phyloP scores from a whole-genome alignment of 2,797 vertebrate genomes.

The Leucoraja ocellata region DNA sequence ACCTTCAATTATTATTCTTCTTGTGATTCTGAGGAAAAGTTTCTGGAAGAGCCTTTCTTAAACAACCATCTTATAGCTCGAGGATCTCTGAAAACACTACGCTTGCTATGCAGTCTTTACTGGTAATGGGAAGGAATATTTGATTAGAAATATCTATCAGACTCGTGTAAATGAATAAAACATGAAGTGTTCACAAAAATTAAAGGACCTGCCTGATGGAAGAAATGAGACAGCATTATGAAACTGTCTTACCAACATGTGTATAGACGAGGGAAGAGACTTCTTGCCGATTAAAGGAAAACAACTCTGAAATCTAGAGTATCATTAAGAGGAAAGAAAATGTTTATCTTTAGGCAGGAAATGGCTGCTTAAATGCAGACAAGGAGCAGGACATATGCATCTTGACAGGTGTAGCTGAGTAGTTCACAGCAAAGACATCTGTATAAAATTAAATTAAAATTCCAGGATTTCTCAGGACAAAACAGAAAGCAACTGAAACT shows the following conservation, averaged over 20 bases:
- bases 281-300: not conserved
- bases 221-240: not conserved
- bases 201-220: not conserved
- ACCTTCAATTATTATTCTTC: not conserved
- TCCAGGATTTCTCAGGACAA: not conserved
- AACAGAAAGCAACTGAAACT: not conserved
- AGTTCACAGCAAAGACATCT: not conserved
- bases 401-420: not conserved
- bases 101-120: not conserved
- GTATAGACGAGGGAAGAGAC: not conserved
- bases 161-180: not conserved
- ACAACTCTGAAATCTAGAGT: not conserved
- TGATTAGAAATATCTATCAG: not conserved
- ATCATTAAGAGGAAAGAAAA: not conserved
- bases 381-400: not conserved
- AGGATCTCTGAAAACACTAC: not conserved
- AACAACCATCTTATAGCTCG: not conserved
- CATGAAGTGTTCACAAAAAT: not conserved
- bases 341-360: no score
- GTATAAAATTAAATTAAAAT: not conserved
- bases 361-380: not conserved
- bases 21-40: not conserved
- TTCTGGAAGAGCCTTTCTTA: not conserved
- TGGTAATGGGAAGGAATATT: not conserved
- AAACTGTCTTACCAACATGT: not conserved